Evolutionary conservation across 2,797 vertebrate species (phyloP).

Genomic region (Epinephelus coioides): DNA sequence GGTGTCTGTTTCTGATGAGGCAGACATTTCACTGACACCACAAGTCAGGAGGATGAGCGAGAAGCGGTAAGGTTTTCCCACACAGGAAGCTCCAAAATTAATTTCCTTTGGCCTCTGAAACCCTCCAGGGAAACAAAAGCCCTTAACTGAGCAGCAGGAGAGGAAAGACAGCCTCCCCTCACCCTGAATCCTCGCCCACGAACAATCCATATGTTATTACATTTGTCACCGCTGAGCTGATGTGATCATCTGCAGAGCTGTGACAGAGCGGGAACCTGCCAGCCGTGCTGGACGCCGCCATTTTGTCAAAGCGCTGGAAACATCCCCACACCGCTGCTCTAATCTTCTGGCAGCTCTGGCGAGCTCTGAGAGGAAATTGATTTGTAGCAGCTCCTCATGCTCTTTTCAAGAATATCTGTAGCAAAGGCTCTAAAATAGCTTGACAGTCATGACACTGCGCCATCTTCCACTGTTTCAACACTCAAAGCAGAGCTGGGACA

Average conservation of each 20-base stretch:
- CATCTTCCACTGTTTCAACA: slow-evolving; percentile 16
- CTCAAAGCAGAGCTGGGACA: neutral
- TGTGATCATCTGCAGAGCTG: slow-evolving; percentile 60
- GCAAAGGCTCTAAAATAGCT: slow-evolving; percentile 10
- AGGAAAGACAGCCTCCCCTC: slow-evolving; percentile 61
- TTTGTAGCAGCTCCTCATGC: slow-evolving; percentile 31
- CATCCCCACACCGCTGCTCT: neutral
- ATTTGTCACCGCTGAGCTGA: slow-evolving; percentile 70
- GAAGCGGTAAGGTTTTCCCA: slow-evolving; percentile 56
- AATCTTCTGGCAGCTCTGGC: neutral
- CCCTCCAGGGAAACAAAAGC: slow-evolving; percentile 60
- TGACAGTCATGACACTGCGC: slow-evolving; percentile 17
- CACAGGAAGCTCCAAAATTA: slow-evolving; percentile 76
- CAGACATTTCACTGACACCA: slow-evolving; percentile 45
- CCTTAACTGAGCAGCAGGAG: slow-evolving; percentile 65
- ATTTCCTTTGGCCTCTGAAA: slow-evolving; percentile 62
- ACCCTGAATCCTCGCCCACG: slow-evolving; percentile 25
- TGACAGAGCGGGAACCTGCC: slow-evolving; percentile 29
- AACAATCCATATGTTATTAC: slow-evolving; percentile 71
- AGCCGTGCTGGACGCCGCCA: slow-evolving; percentile 20
- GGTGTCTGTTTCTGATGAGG: slow-evolving; percentile 65
- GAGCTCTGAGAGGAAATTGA: slow-evolving; percentile 25
- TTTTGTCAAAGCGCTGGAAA: slow-evolving; percentile 54
- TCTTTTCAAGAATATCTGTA: slow-evolving; percentile 14
- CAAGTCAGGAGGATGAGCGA: slow-evolving; percentile 48